These are phyloP conservation scores for Leuciscus waleckii DNA, from an alignment of 2,797 vertebrate genomes.

Conservation along the genomic window DNA sequence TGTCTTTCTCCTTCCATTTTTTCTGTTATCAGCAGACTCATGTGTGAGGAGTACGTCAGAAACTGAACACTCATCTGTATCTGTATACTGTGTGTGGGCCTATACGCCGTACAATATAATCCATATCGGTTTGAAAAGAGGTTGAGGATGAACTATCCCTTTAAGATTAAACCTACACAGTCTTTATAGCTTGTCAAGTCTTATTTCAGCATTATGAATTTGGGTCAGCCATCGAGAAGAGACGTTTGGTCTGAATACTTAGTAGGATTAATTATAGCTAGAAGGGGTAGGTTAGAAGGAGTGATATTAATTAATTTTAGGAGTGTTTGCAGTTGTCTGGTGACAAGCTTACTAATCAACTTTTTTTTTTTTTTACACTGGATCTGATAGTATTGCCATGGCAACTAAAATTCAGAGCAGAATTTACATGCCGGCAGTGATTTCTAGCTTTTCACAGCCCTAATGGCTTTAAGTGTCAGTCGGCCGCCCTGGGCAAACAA, in stretches of 20 bases:
- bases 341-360: constrained; percentile 53
- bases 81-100: neutral
- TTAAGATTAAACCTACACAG: neutral
- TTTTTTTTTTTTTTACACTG: constrained; percentile 18
- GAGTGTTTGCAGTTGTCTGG: constrained; percentile 43
- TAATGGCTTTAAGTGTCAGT: constrained; percentile 48
- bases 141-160: neutral
- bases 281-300: constrained; percentile 40
- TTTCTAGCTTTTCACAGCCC: constrained; percentile 32
- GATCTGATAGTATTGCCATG: constrained; percentile 42
- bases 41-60: neutral
- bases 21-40: no score
- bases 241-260: constrained; percentile 32
- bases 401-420: constrained; percentile 51
- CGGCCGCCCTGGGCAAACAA: constrained; percentile 42
- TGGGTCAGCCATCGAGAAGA: constrained; percentile 29
- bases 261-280: constrained; percentile 36
- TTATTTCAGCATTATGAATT: constrained; percentile 42
- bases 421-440: constrained; percentile 43
- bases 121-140: neutral
- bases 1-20: no score
- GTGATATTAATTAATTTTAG: constrained; percentile 49
- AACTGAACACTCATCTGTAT: neutral
- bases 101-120: no score
- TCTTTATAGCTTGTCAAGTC: constrained; percentile 23